Conservation (phyloP, 2,888 invertebrate genomes). For the Lysandra bellargus region DNA sequence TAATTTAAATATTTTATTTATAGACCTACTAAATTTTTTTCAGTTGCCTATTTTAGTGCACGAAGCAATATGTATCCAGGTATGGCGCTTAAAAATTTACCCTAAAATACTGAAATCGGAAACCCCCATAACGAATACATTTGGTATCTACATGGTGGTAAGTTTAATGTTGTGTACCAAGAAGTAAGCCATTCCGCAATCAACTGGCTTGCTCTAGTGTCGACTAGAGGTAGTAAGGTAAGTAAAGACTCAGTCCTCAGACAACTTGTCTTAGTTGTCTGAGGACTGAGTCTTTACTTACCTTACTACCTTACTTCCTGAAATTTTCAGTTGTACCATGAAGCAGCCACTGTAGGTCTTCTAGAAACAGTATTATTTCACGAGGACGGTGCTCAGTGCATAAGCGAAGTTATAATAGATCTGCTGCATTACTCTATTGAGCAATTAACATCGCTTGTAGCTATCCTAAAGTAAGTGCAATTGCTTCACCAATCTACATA, state of each 20-base stretch:
- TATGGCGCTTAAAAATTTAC: conserved; percentile 92
- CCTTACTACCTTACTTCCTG: not conserved
- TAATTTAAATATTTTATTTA: too few relatives aligned
- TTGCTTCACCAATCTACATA: not conserved
- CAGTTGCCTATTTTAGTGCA: conserved; percentile 88
- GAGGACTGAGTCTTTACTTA: too few relatives aligned
- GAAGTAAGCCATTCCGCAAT: not conserved
- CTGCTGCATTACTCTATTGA: conserved; percentile 90
- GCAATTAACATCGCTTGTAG: conserved; percentile 83
- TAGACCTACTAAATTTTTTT: conserved; percentile 30
- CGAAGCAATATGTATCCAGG: conserved; percentile 89
- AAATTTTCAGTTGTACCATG: conserved; percentile 84
- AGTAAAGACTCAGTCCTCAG: too few relatives aligned
- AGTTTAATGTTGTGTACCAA: conserved; percentile 46
- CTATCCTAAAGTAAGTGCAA: conserved; percentile 65
- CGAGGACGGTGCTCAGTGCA: conserved; percentile 87
- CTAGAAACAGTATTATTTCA: conserved; percentile 92
- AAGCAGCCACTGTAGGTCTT: conserved; percentile 88
- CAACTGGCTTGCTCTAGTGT: not conserved
- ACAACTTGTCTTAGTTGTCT: too few relatives aligned
- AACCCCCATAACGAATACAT: conserved; percentile 84
- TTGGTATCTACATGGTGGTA: conserved; percentile 88
- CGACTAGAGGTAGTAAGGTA: too few relatives aligned
- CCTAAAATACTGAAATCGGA: conserved; percentile 86
- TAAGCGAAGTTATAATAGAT: conserved; percentile 89